Percentiles rank a stretch among this genome's conserved stretches.
Conservation (phyloP, 2,888 invertebrate genomes). For the Nemotelus pantherinus region DNA sequence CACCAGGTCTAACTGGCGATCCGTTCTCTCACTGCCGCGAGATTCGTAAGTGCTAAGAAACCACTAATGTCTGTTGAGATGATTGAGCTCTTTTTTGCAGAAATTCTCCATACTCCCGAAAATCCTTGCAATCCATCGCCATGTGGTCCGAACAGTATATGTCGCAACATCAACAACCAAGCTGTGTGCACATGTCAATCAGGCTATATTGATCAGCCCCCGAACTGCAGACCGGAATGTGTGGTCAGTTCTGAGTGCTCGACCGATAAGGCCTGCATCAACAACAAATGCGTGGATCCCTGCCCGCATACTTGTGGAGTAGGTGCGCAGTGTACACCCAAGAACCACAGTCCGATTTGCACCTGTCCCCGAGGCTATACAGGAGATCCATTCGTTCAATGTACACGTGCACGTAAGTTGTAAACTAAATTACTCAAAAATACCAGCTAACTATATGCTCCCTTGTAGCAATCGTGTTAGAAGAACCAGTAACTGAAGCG, state of each 20-base stretch:
- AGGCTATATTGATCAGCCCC: slow-evolving; percentile 81
- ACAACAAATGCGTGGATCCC: slow-evolving; percentile 87
- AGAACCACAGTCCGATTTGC: slow-evolving; percentile 88
- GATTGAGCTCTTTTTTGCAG: background rate
- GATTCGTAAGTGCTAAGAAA: slow-evolving; percentile 59
- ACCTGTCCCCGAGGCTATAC: slow-evolving; percentile 85
- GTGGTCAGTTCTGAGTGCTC: slow-evolving; percentile 88
- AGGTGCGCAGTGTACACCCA: slow-evolving; percentile 82
- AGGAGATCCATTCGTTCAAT: slow-evolving; percentile 86
- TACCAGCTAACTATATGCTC: background rate
- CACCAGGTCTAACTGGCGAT: slow-evolving; percentile 80
- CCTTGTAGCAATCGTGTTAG: slow-evolving; percentile 51
- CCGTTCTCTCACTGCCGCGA: slow-evolving; percentile 81
- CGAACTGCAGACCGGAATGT: slow-evolving; percentile 85
- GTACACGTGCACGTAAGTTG: slow-evolving; percentile 74
- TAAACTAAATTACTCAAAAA: slow-evolving; percentile 34
- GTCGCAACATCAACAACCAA: slow-evolving; percentile 79
- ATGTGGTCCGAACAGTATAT: slow-evolving; percentile 89
- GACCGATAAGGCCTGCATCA: slow-evolving; percentile 81
- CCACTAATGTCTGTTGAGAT: too few relatives aligned
- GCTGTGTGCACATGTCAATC: slow-evolving; percentile 87
- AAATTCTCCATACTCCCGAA: slow-evolving; percentile 52
- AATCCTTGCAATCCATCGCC: slow-evolving; percentile 86
- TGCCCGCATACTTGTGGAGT: slow-evolving; percentile 89
- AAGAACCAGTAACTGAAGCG: slow-evolving; percentile 67